phyloP scores from a whole-genome alignment of 2,113 vertebrate species.

The Megalops atlanticus region DNA sequence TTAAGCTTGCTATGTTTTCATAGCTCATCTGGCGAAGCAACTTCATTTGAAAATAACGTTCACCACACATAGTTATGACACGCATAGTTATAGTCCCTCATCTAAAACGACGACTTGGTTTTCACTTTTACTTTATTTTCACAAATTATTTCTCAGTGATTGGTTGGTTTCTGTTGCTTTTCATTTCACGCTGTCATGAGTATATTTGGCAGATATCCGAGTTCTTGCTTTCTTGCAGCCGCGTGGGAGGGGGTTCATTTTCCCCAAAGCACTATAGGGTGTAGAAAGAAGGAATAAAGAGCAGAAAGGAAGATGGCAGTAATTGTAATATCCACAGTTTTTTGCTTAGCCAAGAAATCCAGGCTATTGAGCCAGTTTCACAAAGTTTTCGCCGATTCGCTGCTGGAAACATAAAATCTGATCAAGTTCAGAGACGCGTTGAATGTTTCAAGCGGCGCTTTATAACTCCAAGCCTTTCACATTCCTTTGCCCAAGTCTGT shows the following conservation, averaged over 20 bases:
- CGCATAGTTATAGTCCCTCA: neutral
- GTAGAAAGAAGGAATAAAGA: constrained; percentile 75
- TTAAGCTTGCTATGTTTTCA: neutral
- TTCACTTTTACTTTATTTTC: neutral
- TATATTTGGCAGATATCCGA: constrained; percentile 62
- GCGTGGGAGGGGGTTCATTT: constrained; percentile 49
- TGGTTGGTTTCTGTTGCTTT: constrained; percentile 34
- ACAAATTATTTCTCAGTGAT: neutral
- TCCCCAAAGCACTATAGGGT: constrained; percentile 73
- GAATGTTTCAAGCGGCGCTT: constrained; percentile 89
- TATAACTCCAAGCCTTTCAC: constrained; percentile 85
- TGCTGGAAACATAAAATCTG: constrained; percentile 93
- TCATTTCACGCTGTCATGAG: constrained; percentile 60
- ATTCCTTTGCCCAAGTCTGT: constrained; percentile 71
- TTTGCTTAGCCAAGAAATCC: constrained; percentile 65
- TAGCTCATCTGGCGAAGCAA: neutral
- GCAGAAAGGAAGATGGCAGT: constrained; percentile 80
- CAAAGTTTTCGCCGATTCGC: constrained; percentile 83
- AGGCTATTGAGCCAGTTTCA: constrained; percentile 79
- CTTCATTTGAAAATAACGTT: neutral
- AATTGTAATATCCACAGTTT: constrained; percentile 82
- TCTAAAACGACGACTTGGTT: neutral
- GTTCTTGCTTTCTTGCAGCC: constrained; percentile 59
- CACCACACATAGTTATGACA: neutral
- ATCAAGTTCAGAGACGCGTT: constrained; percentile 94